These are phyloP conservation scores for Tokudaia muenninki DNA, from an alignment of 2,797 vertebrate genomes.

Conservation along the genomic window DNA sequence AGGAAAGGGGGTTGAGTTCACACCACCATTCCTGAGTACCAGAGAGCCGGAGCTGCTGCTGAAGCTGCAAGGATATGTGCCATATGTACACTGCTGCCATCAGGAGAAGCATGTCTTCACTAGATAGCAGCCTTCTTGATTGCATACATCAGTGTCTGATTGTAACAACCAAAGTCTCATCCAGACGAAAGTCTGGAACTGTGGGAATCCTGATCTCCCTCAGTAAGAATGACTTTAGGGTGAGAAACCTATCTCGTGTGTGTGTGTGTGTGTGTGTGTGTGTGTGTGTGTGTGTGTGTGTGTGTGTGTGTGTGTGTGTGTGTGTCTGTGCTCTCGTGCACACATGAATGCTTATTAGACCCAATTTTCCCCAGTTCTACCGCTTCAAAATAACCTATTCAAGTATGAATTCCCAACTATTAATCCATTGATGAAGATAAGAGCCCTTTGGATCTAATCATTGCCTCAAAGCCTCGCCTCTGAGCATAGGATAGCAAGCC, in stretches of 20 bases:
- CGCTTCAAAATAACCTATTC: not conserved
- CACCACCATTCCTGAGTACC: not conserved
- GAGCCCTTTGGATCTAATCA: not conserved
- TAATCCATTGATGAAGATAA: not conserved
- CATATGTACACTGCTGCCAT: too few relatives aligned
- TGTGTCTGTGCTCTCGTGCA: too few relatives aligned
- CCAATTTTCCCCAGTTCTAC: not conserved
- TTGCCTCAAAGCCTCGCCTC: not conserved
- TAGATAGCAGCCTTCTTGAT: not conserved
- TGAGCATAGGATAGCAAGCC: not conserved
- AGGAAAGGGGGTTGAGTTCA: not conserved
- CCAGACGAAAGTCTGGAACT: not conserved
- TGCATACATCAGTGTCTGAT: not conserved
- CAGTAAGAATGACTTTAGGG: not conserved
- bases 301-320: too few relatives aligned
- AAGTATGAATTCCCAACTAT: not conserved
- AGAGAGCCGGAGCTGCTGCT: not conserved
- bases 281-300: not conserved
- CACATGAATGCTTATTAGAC: not conserved
- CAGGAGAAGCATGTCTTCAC: not conserved
- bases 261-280: too few relatives aligned
- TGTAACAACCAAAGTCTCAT: not conserved
- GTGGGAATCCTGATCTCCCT: fast-evolving
- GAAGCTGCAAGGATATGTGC: not conserved
- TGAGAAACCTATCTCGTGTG: not conserved